Conservation (phyloP, 2,888 invertebrate species). For the Dysmachus trigonus region DNA sequence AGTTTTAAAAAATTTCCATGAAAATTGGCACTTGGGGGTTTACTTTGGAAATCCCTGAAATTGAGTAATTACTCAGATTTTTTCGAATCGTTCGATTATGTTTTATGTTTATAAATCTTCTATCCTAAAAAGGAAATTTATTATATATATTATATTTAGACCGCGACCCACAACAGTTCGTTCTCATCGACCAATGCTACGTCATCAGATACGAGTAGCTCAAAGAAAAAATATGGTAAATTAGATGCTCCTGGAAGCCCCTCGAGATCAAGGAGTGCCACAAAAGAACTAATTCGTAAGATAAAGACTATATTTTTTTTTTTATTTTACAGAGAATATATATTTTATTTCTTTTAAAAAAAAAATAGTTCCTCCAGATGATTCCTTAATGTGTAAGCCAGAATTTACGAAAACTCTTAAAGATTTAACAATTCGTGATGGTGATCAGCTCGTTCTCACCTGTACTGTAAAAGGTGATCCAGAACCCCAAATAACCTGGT, state of each 20-base stretch:
- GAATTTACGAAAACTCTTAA: conserved; percentile 81
- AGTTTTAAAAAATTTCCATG: too few relatives aligned
- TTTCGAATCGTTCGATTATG: too few relatives aligned
- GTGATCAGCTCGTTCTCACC: conserved; percentile 83
- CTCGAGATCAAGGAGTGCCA: conserved; percentile 86
- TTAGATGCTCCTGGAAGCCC: conserved; percentile 79
- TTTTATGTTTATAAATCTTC: too few relatives aligned
- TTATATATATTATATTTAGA: conserved; percentile 46
- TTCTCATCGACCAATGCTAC: conserved; percentile 54
- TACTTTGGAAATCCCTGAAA: too few relatives aligned
- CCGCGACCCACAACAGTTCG: conserved; percentile 56
- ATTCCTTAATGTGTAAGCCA: conserved; percentile 87
- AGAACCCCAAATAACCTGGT: conserved; percentile 91
- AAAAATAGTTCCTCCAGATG: conserved; percentile 90
- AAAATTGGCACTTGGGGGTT: not conserved
- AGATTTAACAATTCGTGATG: conserved; percentile 83
- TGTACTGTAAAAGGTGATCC: conserved; percentile 91
- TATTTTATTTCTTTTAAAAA: too few relatives aligned
- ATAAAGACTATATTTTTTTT: too few relatives aligned
- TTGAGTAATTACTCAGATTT: too few relatives aligned
- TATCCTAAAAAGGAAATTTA: too few relatives aligned
- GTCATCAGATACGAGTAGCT: conserved; percentile 56
- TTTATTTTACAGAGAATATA: too few relatives aligned
- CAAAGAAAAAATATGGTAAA: conserved; percentile 73
- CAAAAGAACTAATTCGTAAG: conserved; percentile 81